Percentiles rank a stretch among this genome's conserved stretches.
Evolutionary conservation across 2,797 vertebrate species (phyloP).

Genomic region (Poeciliopsis gracilis): DNA sequence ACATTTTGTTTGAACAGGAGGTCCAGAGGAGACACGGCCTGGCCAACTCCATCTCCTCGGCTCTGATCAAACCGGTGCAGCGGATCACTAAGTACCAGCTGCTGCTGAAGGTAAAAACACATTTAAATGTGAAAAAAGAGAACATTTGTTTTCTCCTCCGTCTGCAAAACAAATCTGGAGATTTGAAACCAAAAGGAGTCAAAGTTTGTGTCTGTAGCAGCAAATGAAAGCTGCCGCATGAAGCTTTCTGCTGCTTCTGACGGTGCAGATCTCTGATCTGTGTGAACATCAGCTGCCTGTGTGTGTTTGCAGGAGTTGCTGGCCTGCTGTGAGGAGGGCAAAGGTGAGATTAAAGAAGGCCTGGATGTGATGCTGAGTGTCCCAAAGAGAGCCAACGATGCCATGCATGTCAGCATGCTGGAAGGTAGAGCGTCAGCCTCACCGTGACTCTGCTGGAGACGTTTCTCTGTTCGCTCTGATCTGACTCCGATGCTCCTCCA

Average conservation of each 20-base stretch:
- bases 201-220: neutral
- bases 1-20: constrained; percentile 80
- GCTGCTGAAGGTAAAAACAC: constrained; percentile 88
- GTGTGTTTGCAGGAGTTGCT: constrained; percentile 86
- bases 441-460: too few species aligned
- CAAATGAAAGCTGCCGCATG: neutral
- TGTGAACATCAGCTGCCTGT: neutral
- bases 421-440: constrained; percentile 83
- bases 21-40: constrained; percentile 95
- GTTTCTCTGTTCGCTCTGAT: neutral
- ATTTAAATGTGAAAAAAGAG: neutral
- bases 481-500: constrained; percentile 48
- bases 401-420: constrained; percentile 99
- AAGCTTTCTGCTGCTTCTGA: too few species aligned
- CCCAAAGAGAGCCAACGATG: constrained; percentile 96
- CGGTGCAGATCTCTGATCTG: neutral
- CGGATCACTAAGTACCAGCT: constrained; percentile 99
- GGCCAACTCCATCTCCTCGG: constrained; percentile 96
- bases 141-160: neutral
- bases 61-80: constrained; percentile 97
- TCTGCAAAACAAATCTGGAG: neutral
- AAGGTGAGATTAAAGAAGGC: constrained; percentile 96
- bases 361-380: constrained; percentile 98
- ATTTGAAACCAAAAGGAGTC: neutral
- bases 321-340: constrained; percentile 97